Conservation (phyloP, 1,140 invertebrate genomes). For the Nymphalis io region DNA sequence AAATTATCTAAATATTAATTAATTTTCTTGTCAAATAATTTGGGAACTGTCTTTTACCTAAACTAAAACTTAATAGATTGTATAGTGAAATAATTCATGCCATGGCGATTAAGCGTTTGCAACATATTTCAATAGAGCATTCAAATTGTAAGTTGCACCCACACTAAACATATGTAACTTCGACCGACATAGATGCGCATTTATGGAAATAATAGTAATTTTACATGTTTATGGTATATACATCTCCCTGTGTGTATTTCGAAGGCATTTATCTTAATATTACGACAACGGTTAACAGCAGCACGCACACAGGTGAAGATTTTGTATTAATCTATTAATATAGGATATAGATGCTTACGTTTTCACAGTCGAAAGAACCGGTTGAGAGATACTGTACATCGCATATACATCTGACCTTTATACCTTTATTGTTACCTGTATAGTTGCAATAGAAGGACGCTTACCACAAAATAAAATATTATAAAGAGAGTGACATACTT, state of each 20-base stretch:
- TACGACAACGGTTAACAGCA: not conserved
- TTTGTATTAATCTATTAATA: not conserved
- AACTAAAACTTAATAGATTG: too few species aligned
- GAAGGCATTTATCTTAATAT: not conserved
- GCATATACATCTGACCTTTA: too few species aligned
- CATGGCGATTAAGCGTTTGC: too few species aligned
- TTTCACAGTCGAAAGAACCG: constrained; percentile 1
- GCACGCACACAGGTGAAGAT: not conserved
- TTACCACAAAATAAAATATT: not conserved
- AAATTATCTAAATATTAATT: too few species aligned
- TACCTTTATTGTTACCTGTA: too few species aligned
- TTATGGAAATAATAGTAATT: not conserved
- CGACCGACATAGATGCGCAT: constrained; percentile 11
- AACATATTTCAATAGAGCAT: not conserved
- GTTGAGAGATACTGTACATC: too few species aligned
- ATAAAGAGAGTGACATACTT: not conserved
- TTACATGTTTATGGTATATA: not conserved
- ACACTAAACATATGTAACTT: constrained; percentile 7
- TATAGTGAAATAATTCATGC: too few species aligned
- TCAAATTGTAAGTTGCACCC: too few species aligned
- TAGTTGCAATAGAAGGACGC: not conserved
- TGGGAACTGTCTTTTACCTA: not conserved
- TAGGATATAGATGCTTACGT: constrained; percentile 5
- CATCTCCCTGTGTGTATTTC: not conserved
- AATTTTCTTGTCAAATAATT: too few species aligned